Conservation (phyloP, 2,113 vertebrate genomes). For the human region DNA sequence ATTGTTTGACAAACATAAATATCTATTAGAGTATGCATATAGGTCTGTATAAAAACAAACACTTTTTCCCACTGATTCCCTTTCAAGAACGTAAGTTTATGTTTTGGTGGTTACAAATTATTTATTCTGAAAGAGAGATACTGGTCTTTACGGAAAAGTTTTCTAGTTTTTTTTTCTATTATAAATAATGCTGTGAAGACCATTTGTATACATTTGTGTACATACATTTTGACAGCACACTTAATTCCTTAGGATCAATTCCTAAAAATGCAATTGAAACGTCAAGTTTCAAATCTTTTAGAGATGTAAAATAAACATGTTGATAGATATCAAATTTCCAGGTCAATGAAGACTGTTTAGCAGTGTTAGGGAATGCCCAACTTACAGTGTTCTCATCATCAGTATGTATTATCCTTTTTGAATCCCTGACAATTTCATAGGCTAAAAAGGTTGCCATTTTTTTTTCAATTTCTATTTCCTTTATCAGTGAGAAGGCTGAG, state of each 20-base stretch:
- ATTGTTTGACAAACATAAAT: not conserved
- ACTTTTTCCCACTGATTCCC: not conserved
- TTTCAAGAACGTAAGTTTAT: slow-evolving; percentile 27
- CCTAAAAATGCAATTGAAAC: not conserved
- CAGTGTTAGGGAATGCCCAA: not conserved
- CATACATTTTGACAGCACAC: not conserved
- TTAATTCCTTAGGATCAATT: not conserved
- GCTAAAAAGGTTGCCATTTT: not conserved
- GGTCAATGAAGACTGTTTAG: not conserved
- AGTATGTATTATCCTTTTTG: not conserved
- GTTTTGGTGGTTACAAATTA: not conserved
- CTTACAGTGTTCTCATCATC: not conserved
- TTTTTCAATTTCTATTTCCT: not conserved
- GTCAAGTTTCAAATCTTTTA: not conserved
- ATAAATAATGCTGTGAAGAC: not conserved
- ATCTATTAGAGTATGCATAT: not conserved
- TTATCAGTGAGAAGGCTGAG: not conserved
- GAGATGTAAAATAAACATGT: not conserved
- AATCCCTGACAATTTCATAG: slow-evolving; percentile 35
- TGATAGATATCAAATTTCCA: not conserved
- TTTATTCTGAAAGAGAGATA: not conserved
- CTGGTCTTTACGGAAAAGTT: not conserved
- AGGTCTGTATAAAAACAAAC: not conserved
- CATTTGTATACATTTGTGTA: not conserved
- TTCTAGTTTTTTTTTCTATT: not conserved